phyloP scores from a whole-genome alignment of 2,888 invertebrate genomes.

The Allophyes oxyacanthae region DNA sequence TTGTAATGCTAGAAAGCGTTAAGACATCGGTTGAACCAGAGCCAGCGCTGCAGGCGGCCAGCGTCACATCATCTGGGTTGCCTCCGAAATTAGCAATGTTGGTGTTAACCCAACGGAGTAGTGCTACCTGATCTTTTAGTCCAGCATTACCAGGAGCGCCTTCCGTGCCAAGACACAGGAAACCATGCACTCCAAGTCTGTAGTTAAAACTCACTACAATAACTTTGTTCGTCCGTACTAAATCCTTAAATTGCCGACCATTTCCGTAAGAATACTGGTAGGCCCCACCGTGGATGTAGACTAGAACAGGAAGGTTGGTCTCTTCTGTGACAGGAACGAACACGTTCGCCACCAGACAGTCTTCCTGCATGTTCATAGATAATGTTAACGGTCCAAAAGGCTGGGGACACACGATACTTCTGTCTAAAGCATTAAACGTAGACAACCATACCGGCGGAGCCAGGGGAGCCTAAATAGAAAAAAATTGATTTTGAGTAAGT shows the following conservation, averaged over 20 bases:
- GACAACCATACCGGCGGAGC: constrained; percentile 62
- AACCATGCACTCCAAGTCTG: constrained; percentile 68
- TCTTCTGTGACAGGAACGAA: constrained; percentile 69
- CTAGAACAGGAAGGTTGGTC: constrained; percentile 72
- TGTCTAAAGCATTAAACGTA: constrained; percentile 60
- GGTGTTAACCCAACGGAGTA: constrained; percentile 67
- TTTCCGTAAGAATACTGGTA: constrained; percentile 68
- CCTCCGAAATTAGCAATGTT: constrained; percentile 76
- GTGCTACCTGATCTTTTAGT: constrained; percentile 75
- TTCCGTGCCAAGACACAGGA: constrained; percentile 71
- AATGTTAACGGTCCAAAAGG: neutral
- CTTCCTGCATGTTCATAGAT: constrained; percentile 56
- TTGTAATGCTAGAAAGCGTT: constrained; percentile 65
- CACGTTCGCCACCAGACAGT: constrained; percentile 75
- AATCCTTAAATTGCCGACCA: constrained; percentile 53
- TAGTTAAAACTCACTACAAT: constrained; percentile 72
- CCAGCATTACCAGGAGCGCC: constrained; percentile 75
- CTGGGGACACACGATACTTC: constrained; percentile 62
- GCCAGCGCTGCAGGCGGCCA: constrained; percentile 73
- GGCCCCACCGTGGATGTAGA: constrained; percentile 81
- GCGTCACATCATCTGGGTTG: constrained; percentile 72
- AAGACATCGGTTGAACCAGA: constrained; percentile 68
- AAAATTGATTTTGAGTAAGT: neutral
- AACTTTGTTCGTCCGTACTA: constrained; percentile 62
- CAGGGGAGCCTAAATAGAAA: constrained; percentile 61